Conservation (phyloP, 2,113 vertebrate species). For the Sterrhoptilus dennistouni region DNA sequence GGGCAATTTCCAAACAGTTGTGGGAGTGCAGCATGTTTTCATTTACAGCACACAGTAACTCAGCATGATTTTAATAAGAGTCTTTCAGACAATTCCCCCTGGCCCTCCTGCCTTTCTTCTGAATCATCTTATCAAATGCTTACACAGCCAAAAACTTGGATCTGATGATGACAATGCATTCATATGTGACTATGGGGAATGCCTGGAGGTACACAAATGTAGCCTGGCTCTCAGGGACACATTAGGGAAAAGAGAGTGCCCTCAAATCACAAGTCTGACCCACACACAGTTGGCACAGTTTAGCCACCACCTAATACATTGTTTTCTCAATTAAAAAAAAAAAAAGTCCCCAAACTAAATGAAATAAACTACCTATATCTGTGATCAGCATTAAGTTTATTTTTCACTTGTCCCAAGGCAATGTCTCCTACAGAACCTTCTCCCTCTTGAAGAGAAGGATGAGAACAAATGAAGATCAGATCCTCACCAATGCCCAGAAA, state of each 20-base stretch:
- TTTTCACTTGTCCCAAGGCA: not conserved
- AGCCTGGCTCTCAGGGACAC: not conserved
- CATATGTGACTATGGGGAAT: fast-evolving
- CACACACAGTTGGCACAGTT: not conserved
- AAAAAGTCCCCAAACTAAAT: not conserved
- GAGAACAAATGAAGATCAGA: not conserved
- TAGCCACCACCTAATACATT: not conserved
- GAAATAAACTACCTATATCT: not conserved
- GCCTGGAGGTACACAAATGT: not conserved
- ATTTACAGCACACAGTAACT: not conserved
- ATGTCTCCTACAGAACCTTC: not conserved
- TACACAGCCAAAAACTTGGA: not conserved
- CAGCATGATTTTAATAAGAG: not conserved
- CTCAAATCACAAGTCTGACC: not conserved
- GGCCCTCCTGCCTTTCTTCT: not conserved
- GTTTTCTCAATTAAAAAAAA: not conserved
- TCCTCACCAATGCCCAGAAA: not conserved
- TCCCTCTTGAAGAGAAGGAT: not conserved
- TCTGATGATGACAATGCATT: not conserved
- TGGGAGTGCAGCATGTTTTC: not conserved
- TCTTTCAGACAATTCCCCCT: not conserved
- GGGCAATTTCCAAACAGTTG: not conserved
- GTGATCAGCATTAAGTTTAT: not conserved
- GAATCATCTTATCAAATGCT: not conserved
- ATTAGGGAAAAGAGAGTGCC: not conserved